These are phyloP conservation scores for Telmatochromis brichardi DNA, from an alignment of 2,113 vertebrate genomes.

Conservation along the genomic window DNA sequence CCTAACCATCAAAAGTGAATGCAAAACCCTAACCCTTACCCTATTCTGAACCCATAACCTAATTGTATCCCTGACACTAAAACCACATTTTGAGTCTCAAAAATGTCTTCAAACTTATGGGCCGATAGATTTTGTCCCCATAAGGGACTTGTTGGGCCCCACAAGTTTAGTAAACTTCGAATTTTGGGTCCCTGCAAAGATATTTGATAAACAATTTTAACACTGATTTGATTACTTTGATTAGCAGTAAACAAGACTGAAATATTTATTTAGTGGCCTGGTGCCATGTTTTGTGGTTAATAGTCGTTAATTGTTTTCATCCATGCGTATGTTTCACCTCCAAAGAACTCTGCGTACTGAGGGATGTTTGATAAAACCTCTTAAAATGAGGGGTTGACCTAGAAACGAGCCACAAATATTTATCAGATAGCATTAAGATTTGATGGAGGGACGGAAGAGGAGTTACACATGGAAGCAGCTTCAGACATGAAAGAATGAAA, in stretches of 20 bases:
- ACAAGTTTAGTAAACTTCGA: not conserved
- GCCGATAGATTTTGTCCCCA: not conserved
- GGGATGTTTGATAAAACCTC: constrained; percentile 9
- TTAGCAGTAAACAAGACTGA: not conserved
- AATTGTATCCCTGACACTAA: not conserved
- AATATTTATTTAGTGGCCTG: not conserved
- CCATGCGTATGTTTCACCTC: constrained; percentile 11
- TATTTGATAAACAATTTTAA: not conserved
- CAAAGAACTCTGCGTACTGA: not conserved
- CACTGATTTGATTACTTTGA: not conserved
- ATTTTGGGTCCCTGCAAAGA: not conserved
- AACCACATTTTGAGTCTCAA: not conserved
- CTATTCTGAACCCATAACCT: not conserved
- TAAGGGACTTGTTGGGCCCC: not conserved
- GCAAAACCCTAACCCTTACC: not conserved
- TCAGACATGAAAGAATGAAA: constrained; percentile 45
- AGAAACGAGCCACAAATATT: constrained; percentile 53
- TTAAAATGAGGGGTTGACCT: constrained; percentile 36
- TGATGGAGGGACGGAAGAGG: constrained; percentile 23
- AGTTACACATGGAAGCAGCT: constrained; percentile 35
- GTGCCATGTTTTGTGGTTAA: not conserved
- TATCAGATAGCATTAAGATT: constrained; percentile 33
- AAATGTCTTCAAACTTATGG: not conserved
- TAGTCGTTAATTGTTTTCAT: not conserved
- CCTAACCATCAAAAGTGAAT: not conserved